Conservation (phyloP, 1,140 invertebrate genomes). For the Drosophila ironensis region DNA sequence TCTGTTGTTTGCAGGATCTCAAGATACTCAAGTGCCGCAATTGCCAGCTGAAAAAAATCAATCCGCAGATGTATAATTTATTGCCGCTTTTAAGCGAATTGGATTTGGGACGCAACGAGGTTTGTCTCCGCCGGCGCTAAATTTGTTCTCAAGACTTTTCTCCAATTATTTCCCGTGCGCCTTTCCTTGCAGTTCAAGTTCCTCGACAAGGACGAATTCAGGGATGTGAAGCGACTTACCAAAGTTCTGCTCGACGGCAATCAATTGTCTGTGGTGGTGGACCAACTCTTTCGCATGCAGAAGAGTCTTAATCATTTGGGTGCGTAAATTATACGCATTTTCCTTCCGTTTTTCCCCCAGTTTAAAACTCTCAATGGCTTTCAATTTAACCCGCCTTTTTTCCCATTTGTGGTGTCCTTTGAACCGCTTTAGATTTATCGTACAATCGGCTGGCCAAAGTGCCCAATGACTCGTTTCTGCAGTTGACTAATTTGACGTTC, state of each 20-base stretch:
- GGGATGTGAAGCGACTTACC: slow-evolving; percentile 86
- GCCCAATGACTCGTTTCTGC: slow-evolving; percentile 87
- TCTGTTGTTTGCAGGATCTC: slow-evolving; percentile 85
- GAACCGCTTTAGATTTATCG: slow-evolving; percentile 83
- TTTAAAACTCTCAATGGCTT: slow-evolving; percentile 15
- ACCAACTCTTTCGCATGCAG: slow-evolving; percentile 88
- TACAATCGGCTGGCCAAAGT: slow-evolving; percentile 89
- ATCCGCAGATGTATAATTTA: slow-evolving; percentile 89
- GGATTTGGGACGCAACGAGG: slow-evolving; percentile 89
- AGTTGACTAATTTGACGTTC: slow-evolving; percentile 85
- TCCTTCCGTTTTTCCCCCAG: slow-evolving; percentile 4
- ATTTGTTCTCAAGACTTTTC: slow-evolving; percentile 25
- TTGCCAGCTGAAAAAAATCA: slow-evolving; percentile 88
- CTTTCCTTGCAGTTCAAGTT: slow-evolving; percentile 86
- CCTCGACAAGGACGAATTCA: slow-evolving; percentile 88
- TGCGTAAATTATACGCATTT: slow-evolving; percentile 46
- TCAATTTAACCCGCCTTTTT: slow-evolving; percentile 4
- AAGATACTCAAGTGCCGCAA: slow-evolving; percentile 86
- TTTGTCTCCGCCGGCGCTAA: slow-evolving; percentile 57
- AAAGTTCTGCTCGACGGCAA: slow-evolving; percentile 89
- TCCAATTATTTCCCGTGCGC: slow-evolving; percentile 71
- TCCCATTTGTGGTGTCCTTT: not conserved
- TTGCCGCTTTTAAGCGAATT: slow-evolving; percentile 87
- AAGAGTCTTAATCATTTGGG: slow-evolving; percentile 83
- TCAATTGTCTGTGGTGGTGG: slow-evolving; percentile 88